Conservation (phyloP, 2,797 vertebrate genomes). For the Vultur gryphus region DNA sequence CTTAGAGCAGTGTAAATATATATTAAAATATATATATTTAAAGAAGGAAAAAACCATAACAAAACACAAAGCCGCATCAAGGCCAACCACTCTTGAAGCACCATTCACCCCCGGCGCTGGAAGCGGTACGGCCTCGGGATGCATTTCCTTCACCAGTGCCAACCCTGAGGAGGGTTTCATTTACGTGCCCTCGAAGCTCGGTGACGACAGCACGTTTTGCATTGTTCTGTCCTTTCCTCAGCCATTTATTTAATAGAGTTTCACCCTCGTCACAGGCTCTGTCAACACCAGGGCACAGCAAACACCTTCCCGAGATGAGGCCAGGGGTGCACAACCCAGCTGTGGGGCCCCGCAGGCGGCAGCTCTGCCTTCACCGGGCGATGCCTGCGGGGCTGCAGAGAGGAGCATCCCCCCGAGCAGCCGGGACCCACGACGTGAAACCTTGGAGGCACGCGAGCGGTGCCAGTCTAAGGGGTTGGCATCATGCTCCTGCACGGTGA, state of each 20-base stretch:
- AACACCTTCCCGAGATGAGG: background rate
- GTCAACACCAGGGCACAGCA: background rate
- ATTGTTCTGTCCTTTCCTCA: background rate
- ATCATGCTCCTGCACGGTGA: fast-evolving
- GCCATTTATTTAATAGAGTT: background rate
- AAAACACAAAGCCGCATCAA: background rate
- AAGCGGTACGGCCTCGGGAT: background rate
- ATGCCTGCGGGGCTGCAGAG: background rate
- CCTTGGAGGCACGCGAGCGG: fast-evolving
- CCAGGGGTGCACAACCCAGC: background rate
- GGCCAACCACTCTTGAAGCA: background rate
- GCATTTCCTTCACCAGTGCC: background rate
- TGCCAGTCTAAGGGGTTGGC: background rate
- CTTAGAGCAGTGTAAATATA: background rate
- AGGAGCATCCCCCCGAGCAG: background rate
- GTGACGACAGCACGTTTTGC: background rate
- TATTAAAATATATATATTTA: background rate
- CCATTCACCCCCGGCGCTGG: background rate
- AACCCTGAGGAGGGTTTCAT: background rate
- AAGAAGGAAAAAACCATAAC: background rate
- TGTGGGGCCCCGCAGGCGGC: background rate
- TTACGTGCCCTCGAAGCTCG: background rate
- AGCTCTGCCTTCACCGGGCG: background rate
- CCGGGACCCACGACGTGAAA: too few relatives aligned
- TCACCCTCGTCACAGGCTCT: background rate